A percentile compares a stretch with the other conserved stretches of the same genome.
phyloP scores from a whole-genome alignment of 2,113 vertebrate species.

The Rissa tridactyla region DNA sequence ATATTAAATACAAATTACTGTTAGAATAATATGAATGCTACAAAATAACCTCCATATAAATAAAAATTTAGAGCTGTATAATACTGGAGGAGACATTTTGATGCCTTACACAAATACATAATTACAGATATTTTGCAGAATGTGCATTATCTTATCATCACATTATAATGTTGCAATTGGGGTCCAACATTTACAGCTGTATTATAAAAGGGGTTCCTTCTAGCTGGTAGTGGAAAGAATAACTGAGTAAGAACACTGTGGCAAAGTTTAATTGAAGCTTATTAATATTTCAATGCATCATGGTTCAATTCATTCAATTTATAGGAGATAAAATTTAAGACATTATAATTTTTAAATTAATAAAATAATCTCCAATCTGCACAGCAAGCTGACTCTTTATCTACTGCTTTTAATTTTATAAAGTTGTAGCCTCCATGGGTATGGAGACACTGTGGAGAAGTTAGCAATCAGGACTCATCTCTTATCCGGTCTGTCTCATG shows the following conservation, averaged over 20 bases:
- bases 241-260: not conserved
- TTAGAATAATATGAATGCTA: conserved; percentile 10
- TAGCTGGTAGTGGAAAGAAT: not conserved
- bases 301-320: conserved; percentile 15
- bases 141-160: not conserved
- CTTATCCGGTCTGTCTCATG: not conserved
- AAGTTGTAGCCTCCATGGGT: not conserved
- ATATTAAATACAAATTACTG: conserved; percentile 31
- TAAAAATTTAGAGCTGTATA: not conserved
- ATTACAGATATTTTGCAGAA: conserved; percentile 10
- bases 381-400: conserved; percentile 20
- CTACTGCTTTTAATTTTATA: conserved; percentile 7
- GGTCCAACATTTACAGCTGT: not conserved
- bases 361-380: conserved; percentile 51
- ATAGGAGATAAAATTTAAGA: conserved; percentile 46
- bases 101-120: not conserved
- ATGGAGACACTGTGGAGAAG: not conserved
- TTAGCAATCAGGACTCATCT: not conserved
- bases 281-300: conserved; percentile 50
- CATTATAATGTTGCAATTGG: not conserved
- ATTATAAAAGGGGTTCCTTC: not conserved
- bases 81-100: not conserved
- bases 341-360: conserved; percentile 59
- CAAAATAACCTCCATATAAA: conserved; percentile 10
- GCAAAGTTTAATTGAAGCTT: conserved; percentile 35